A percentile compares a stretch with the other conserved stretches of the same genome.
These are phyloP conservation scores for Novumbra hubbsi DNA, from an alignment of 2,797 vertebrate species.

Conservation along the genomic window DNA sequence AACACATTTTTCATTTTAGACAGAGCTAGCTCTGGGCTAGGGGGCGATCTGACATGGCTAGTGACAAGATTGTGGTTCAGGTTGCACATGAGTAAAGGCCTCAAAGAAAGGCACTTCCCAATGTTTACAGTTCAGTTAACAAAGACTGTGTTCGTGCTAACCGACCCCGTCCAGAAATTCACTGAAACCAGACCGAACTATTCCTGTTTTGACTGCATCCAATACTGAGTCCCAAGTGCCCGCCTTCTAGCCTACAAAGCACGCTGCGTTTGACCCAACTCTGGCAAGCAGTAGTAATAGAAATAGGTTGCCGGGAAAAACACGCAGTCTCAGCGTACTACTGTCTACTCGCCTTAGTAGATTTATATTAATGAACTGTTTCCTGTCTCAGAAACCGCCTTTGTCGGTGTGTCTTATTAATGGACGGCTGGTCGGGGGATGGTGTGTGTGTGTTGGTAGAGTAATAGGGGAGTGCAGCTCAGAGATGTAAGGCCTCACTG, in stretches of 20 bases:
- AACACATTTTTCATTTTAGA: not conserved
- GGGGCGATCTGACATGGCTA: not conserved
- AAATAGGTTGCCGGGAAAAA: not conserved
- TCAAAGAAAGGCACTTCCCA: not conserved
- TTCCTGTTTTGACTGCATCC: too few relatives aligned
- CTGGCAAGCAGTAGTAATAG: not conserved
- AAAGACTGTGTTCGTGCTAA: conserved; percentile 5
- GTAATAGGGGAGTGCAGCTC: not conserved
- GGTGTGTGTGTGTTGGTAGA: not conserved
- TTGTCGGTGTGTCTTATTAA: not conserved
- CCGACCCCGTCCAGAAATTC: not conserved
- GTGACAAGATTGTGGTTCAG: not conserved
- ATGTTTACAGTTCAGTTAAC: not conserved
- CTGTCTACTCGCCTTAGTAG: not conserved
- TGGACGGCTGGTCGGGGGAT: not conserved
- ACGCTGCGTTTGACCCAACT: not conserved
- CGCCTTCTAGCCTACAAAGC: not conserved
- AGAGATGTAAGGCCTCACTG: not conserved
- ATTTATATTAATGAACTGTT: not conserved
- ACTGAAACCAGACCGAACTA: not conserved
- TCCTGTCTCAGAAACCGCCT: not conserved
- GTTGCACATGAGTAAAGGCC: not conserved
- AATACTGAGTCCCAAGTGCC: not conserved
- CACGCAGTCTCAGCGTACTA: not conserved
- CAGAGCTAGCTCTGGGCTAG: not conserved